These are phyloP conservation scores for Phoxinus phoxinus DNA, from an alignment of 2,113 vertebrate species.

Conservation along the genomic window DNA sequence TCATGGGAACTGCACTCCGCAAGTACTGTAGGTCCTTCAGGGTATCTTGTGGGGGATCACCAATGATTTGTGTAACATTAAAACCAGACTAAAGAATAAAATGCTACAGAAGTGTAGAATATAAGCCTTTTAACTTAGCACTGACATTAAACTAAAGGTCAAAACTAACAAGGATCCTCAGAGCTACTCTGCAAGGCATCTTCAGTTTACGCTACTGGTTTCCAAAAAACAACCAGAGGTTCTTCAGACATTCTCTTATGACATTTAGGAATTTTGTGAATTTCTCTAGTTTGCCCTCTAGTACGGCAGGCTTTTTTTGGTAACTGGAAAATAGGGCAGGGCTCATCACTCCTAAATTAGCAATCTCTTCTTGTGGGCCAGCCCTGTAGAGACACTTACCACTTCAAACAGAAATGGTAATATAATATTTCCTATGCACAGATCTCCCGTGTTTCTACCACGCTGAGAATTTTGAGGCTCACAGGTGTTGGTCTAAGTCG, in stretches of 20 bases:
- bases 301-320: slow-evolving; percentile 35
- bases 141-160: slow-evolving; percentile 73
- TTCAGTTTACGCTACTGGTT: not conserved
- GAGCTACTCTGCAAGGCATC: slow-evolving; percentile 5
- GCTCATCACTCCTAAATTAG: slow-evolving; percentile 35
- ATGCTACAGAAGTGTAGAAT: slow-evolving; percentile 24
- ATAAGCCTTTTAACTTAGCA: slow-evolving; percentile 32
- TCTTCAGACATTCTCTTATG: slow-evolving; percentile 36
- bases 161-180: slow-evolving; percentile 69
- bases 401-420: slow-evolving; percentile 44
- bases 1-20: not conserved
- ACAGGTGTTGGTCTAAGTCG: not conserved
- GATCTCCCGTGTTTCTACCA: slow-evolving; percentile 2
- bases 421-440: slow-evolving; percentile 33
- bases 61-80: not conserved
- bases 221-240: slow-evolving; percentile 12
- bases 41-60: not conserved
- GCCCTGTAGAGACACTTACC: slow-evolving; percentile 28
- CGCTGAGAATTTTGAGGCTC: slow-evolving; percentile 1
- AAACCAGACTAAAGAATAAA: not conserved
- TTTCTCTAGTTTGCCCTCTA: slow-evolving; percentile 36
- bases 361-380: slow-evolving; percentile 28
- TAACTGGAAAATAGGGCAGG: slow-evolving; percentile 35
- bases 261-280: slow-evolving; percentile 63
- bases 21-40: not conserved